phyloP scores from a whole-genome alignment of 2,113 vertebrate genomes.

The Lampris incognitus region DNA sequence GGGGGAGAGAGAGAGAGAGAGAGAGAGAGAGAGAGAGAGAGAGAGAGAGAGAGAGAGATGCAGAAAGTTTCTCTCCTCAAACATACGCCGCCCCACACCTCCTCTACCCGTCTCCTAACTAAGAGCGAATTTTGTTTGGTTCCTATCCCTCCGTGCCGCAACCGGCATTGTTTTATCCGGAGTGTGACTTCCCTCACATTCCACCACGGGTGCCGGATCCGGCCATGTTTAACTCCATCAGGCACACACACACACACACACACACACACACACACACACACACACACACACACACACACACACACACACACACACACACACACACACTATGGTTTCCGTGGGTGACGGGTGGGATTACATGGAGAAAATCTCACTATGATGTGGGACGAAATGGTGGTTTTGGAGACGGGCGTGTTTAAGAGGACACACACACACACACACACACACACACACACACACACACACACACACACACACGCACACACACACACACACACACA shows the following conservation, averaged over 20 bases:
- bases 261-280: not conserved
- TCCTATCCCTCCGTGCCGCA: conserved; percentile 25
- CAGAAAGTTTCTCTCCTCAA: too few species aligned
- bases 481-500: not conserved
- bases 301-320: not conserved
- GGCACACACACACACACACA: conserved; percentile 8
- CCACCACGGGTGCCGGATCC: conserved; percentile 48
- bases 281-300: not conserved
- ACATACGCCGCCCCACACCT: too few species aligned
- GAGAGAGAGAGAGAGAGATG: too few species aligned
- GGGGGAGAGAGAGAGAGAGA: too few species aligned
- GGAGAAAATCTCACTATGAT: too few species aligned
- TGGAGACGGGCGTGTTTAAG: too few species aligned
- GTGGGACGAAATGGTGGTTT: too few species aligned
- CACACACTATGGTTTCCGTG: not conserved
- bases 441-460: conserved; percentile 12
- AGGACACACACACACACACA: too few species aligned
- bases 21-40: too few species aligned
- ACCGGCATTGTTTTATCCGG: conserved; percentile 64
- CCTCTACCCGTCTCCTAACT: not conserved
- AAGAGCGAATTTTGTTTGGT: conserved; percentile 15
- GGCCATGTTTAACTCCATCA: not conserved
- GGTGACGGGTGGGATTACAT: too few species aligned
- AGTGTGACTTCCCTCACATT: conserved; percentile 71
- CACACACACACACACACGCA: conserved; percentile 10